These are phyloP conservation scores for Rhynchophorus ferrugineus DNA, from an alignment of 1,140 invertebrate species.

Conservation along the genomic window DNA sequence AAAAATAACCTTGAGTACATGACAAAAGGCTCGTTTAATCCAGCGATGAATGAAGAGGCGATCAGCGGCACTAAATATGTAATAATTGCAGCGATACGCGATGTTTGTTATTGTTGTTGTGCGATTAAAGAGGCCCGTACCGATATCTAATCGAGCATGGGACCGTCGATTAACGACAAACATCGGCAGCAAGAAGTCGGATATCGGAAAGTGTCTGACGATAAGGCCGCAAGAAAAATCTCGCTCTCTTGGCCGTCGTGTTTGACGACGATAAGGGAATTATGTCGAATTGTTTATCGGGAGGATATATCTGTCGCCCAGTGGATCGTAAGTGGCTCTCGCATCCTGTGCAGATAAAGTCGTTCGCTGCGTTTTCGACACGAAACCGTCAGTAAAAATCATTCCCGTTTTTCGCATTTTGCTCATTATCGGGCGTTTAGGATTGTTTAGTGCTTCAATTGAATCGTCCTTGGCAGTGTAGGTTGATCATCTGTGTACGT, in stretches of 20 bases:
- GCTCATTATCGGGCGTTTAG: neutral
- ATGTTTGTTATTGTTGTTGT: too few species aligned
- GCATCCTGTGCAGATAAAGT: neutral
- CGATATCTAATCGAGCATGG: too few species aligned
- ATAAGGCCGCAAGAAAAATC: neutral
- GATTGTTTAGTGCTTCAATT: neutral
- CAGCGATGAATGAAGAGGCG: too few species aligned
- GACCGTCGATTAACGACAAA: too few species aligned
- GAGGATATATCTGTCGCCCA: constrained; percentile 2
- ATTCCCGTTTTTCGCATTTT: neutral
- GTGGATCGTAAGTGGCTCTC: neutral
- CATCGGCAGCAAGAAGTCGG: too few species aligned
- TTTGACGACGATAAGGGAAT: neutral
- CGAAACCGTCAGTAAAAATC: neutral
- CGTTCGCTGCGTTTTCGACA: neutral
- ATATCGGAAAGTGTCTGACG: neutral
- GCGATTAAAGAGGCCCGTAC: too few species aligned
- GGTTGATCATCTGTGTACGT: too few species aligned
- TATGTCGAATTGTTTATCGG: constrained; percentile 1
- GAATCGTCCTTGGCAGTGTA: neutral
- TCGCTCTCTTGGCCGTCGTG: neutral
- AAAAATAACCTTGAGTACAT: too few species aligned
- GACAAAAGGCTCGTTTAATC: too few species aligned
- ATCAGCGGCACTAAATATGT: too few species aligned
- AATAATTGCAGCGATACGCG: too few species aligned